Evolutionary conservation across 2,888 invertebrate genomes (phyloP), one percentile per base, ranked within the genome.

Genomic region (Odontocerum albicorne): DNA sequence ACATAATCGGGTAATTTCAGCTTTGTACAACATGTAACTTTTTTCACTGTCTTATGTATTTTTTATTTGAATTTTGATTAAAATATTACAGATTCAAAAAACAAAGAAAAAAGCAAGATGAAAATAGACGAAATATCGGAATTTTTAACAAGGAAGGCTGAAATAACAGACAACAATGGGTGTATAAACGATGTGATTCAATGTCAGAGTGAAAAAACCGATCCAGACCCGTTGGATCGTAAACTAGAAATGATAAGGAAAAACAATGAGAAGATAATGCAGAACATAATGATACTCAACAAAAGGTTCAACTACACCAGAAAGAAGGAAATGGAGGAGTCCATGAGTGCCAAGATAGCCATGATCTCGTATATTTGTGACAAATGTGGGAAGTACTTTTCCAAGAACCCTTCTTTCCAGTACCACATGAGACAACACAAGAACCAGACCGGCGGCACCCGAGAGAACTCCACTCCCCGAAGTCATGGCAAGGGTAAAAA

Each of bases 231-330:
- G n/a, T 16, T 78, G 51, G 76, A 78, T 64, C 68, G 72, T 43
- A 75, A 75, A 49, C 65, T 79, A 20, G 73, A 74, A 64, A 76
- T 70, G 64, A 77, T 78, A 2, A 73, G 75, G 59, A 72, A 73
- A 64, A 77, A 75, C 52, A 79, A 79, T 63, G 75, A 74, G 38
- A 68, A 70, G 15, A 77, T 79, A 31, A 74, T 77, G 75, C 70
- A 75, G 66, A 78, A 77, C 57, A 77, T 77, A 56, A 71, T 73
- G 32, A 71, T 75, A 66, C 66, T 79, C 2, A 77, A 77, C 54
- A 70, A 72, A 64, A 74, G 75, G 39, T 63, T 77, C 39, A 70
- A 71, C 63, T 76, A 75, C 57, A 74, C 77, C 10, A 74, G 75
- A 65, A 73, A 73, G 63, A 75, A 73, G 60, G 76, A 77, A 64